A percentile compares a stretch with the other conserved stretches of the same genome.
phyloP scores from a whole-genome alignment of 2,113 vertebrate species.

The Donacobius atricapilla region DNA sequence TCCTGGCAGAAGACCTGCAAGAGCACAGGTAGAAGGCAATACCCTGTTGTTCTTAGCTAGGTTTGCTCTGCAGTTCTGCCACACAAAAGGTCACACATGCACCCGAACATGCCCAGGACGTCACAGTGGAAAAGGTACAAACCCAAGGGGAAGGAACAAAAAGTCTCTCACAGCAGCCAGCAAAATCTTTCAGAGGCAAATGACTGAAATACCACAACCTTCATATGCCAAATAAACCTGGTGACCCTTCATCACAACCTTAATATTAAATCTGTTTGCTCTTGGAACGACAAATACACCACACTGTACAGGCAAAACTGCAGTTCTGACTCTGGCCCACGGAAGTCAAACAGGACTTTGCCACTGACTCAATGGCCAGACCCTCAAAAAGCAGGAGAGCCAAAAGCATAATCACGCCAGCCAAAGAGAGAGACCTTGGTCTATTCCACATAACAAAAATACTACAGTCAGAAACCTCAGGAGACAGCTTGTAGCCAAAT shows the following conservation, averaged over 20 bases:
- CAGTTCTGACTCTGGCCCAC: not conserved
- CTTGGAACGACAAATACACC: not conserved
- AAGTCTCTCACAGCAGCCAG: not conserved
- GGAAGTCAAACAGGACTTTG: not conserved
- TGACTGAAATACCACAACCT: not conserved
- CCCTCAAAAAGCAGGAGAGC: not conserved
- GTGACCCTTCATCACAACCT: not conserved
- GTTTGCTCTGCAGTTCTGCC: not conserved
- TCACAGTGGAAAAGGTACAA: not conserved
- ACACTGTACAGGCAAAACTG: not conserved
- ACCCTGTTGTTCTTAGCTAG: not conserved
- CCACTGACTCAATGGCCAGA: not conserved
- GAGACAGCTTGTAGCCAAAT: not conserved
- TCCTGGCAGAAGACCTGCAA: not conserved
- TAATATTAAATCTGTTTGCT: not conserved
- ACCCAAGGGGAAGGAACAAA: not conserved
- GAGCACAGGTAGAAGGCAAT: not conserved
- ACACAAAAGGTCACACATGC: not conserved
- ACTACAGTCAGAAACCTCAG: not conserved
- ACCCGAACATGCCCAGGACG: not conserved
- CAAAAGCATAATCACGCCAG: not conserved
- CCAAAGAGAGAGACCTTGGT: not conserved
- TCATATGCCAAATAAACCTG: not conserved
- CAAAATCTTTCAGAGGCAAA: not conserved
- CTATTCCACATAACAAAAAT: not conserved